phyloP scores from a whole-genome alignment of 2,888 invertebrate genomes.

The Troilus luridus region DNA sequence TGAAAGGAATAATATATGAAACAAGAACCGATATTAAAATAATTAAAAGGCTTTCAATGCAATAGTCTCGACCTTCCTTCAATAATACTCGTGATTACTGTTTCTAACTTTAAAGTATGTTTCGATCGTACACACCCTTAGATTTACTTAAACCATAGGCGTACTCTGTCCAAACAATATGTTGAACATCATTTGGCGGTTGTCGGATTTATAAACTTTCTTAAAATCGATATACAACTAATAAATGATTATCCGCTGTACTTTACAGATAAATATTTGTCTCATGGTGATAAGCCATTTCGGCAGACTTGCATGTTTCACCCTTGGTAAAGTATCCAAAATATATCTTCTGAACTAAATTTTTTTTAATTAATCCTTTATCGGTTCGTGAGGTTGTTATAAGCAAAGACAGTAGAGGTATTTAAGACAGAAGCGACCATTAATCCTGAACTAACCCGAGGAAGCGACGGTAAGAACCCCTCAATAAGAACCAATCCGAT shows the following conservation, averaged over 20 bases:
- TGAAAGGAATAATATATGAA: too few relatives aligned
- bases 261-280: too few relatives aligned
- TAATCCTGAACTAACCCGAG: background rate
- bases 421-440: conserved; percentile 10
- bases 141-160: too few relatives aligned
- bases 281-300: background rate
- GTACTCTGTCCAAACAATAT: too few relatives aligned
- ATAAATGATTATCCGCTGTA: background rate
- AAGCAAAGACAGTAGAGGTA: background rate
- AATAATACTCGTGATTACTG: too few relatives aligned
- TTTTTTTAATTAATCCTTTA: background rate
- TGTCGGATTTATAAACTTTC: background rate
- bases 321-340: background rate
- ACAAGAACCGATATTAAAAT: too few relatives aligned
- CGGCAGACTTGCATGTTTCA: background rate
- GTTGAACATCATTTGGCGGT: too few relatives aligned
- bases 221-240: background rate
- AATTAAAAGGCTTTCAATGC: too few relatives aligned
- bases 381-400: background rate
- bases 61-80: too few relatives aligned
- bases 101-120: too few relatives aligned
- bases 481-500: conserved; percentile 28
- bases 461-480: conserved; percentile 15
- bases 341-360: too few relatives aligned
- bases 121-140: too few relatives aligned